Conservation (phyloP, 1,140 invertebrate genomes). For the Drosophila watanabei region DNA sequence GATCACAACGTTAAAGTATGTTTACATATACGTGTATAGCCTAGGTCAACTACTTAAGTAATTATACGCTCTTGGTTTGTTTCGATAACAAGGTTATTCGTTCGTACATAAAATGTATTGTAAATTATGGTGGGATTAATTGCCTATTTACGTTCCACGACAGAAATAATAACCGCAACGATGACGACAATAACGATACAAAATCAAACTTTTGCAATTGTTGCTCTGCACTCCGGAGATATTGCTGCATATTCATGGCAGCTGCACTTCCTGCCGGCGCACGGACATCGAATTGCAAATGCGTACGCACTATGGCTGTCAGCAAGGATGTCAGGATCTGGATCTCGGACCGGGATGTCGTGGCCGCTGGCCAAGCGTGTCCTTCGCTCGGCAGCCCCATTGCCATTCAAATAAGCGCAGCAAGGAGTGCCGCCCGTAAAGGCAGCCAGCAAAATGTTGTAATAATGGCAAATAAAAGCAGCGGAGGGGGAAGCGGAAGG, state of each 20-base stretch:
- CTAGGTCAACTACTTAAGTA: slow-evolving; percentile 56
- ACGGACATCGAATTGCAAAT: slow-evolving; percentile 59
- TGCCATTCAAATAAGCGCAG: slow-evolving; percentile 49
- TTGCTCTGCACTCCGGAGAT: slow-evolving; percentile 13
- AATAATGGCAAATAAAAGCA: slow-evolving; percentile 60
- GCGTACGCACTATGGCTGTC: slow-evolving; percentile 48
- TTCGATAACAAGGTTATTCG: slow-evolving; percentile 59
- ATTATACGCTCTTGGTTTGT: slow-evolving; percentile 38
- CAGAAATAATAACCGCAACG: slow-evolving; percentile 30
- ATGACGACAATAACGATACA: slow-evolving; percentile 17
- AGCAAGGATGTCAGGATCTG: slow-evolving; percentile 29
- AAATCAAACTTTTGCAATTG: slow-evolving; percentile 42
- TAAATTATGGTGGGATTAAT: slow-evolving; percentile 85
- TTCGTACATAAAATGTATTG: slow-evolving; percentile 77
- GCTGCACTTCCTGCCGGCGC: slow-evolving; percentile 38
- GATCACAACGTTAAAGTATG: slow-evolving; percentile 83
- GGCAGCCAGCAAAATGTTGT: slow-evolving; percentile 53
- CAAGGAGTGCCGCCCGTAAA: slow-evolving; percentile 41
- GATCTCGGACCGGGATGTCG: slow-evolving; percentile 1
- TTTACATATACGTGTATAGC: slow-evolving; percentile 56
- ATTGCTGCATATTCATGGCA: slow-evolving; percentile 56
- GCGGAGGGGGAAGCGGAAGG: background rate
- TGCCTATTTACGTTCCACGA: slow-evolving; percentile 77
- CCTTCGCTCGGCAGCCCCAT: slow-evolving; percentile 19
- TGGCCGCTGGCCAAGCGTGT: slow-evolving; percentile 29